Evolutionary conservation across 2,888 invertebrate genomes (phyloP).

Genomic region (Hecatera dysodea): DNA sequence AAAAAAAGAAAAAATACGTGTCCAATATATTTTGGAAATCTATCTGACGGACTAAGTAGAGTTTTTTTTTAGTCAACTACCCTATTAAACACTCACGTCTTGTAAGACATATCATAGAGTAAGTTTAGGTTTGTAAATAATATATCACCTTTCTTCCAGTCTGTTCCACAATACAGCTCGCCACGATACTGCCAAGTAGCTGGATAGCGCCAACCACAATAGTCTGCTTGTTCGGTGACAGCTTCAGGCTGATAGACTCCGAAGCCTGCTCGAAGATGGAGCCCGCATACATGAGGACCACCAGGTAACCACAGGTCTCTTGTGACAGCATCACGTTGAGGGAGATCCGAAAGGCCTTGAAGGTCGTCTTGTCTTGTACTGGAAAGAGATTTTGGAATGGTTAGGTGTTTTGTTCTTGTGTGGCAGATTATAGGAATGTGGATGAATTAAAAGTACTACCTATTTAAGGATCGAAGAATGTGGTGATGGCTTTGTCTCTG

Average conservation of each 20-base stretch:
- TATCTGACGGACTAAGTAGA: too few species aligned
- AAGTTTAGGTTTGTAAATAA: too few species aligned
- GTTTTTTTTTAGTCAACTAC: too few species aligned
- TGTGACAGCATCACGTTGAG: constrained; percentile 88
- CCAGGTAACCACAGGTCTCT: constrained; percentile 88
- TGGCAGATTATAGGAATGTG: background rate
- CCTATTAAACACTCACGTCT: too few species aligned
- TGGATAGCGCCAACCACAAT: constrained; percentile 87
- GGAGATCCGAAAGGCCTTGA: constrained; percentile 87
- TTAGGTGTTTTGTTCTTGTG: background rate
- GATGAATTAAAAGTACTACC: background rate
- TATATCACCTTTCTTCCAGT: constrained; percentile 85
- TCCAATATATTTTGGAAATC: too few species aligned
- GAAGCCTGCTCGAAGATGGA: constrained; percentile 88
- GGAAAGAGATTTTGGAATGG: constrained; percentile 62
- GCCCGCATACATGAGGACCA: constrained; percentile 88
- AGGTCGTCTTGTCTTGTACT: constrained; percentile 87
- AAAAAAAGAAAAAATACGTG: too few species aligned
- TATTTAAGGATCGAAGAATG: background rate
- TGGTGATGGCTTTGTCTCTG: background rate
- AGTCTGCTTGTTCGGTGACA: constrained; percentile 88
- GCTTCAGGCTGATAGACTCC: constrained; percentile 83
- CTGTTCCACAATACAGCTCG: constrained; percentile 87
- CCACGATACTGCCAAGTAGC: constrained; percentile 84
- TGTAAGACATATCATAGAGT: too few species aligned